Evolutionary conservation across 2,888 invertebrate genomes (phyloP).

Genomic region (Steromphala cineraria): DNA sequence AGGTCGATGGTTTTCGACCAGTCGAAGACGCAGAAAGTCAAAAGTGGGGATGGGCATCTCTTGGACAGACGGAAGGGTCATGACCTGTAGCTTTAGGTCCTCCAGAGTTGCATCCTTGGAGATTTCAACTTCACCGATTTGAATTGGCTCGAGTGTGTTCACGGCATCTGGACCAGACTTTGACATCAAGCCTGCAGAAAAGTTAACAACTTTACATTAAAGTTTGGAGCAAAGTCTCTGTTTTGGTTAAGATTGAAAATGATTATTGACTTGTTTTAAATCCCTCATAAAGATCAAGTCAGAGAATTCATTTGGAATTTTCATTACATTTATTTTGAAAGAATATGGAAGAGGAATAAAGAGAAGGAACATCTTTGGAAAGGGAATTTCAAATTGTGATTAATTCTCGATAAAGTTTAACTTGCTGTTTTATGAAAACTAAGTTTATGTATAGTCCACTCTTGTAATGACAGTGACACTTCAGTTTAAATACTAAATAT

Average conservation of each 20-base stretch:
- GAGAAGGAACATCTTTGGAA: no score
- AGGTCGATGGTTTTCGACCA: conserved; percentile 51
- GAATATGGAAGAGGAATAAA: no score
- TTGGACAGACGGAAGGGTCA: conserved; percentile 52
- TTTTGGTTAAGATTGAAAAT: not conserved
- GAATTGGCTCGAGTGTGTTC: not conserved
- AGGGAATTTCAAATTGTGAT: no score
- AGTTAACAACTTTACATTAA: not conserved
- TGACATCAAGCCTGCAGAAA: not conserved
- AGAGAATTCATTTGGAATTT: no score
- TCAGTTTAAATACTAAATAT: no score
- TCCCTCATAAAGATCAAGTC: no score
- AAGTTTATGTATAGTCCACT: no score
- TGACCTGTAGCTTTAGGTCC: conserved; percentile 66
- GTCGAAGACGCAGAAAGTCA: conserved; percentile 59
- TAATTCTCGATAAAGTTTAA: no score
- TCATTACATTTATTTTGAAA: no score
- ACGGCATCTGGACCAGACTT: not conserved
- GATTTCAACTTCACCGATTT: conserved; percentile 68
- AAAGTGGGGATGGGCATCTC: conserved; percentile 50
- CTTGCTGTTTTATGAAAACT: no score
- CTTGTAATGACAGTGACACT: no score
- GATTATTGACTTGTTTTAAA: no score
- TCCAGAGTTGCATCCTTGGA: conserved; percentile 64
- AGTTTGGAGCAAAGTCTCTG: not conserved